Percentiles rank a stretch among this genome's conserved stretches.
These are phyloP conservation scores for Galeopterus variegatus DNA, from an alignment of 2,113 vertebrate species.

Conservation along the genomic window DNA sequence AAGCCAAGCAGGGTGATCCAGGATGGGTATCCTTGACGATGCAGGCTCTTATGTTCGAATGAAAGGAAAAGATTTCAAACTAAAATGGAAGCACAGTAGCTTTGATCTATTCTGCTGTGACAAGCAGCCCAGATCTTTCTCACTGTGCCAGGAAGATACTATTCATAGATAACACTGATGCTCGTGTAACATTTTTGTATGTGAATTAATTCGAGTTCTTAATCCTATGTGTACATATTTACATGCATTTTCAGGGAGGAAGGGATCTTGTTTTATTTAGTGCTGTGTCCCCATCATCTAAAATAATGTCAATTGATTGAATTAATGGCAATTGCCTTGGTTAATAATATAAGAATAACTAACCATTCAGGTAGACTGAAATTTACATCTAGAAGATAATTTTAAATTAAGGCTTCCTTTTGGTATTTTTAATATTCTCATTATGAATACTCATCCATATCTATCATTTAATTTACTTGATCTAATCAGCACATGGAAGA, in stretches of 20 bases:
- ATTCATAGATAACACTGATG: neutral
- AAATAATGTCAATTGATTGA: neutral
- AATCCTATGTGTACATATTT: neutral
- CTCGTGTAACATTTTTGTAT: neutral
- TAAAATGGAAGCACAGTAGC: neutral
- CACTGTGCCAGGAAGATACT: neutral
- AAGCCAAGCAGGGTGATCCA: neutral
- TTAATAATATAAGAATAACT: neutral
- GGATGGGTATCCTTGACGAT: neutral
- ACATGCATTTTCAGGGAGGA: neutral
- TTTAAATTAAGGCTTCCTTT: neutral
- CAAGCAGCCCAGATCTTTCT: neutral
- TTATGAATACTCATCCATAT: neutral
- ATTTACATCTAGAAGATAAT: neutral
- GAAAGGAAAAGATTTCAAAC: neutral
- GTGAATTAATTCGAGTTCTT: neutral
- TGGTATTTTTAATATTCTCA: neutral
- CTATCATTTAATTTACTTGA: slow-evolving; percentile 1
- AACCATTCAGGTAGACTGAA: neutral
- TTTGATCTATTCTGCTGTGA: neutral
- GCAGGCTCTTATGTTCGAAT: neutral
- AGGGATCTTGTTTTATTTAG: neutral
- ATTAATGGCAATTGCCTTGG: neutral
- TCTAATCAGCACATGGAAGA: neutral
- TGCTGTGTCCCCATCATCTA: neutral